phyloP scores from a whole-genome alignment of 1,140 invertebrate species.

The Solen grandis region DNA sequence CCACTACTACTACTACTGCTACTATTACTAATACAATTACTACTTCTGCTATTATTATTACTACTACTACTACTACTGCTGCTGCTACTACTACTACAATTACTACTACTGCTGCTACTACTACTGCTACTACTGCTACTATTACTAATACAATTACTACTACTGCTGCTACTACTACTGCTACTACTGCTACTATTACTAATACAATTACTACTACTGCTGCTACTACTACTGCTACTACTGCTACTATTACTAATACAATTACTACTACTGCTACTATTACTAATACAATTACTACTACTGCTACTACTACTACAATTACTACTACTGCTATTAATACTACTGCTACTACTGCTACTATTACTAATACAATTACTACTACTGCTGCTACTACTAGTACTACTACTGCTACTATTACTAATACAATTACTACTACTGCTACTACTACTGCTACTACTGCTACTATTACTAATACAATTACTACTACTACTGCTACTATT shows the following conservation, averaged over 20 bases:
- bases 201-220: neutral
- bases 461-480: slow-evolving; percentile 6
- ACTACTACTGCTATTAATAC: slow-evolving; percentile 14
- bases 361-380: slow-evolving; percentile 10
- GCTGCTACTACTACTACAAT: neutral
- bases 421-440: slow-evolving; percentile 10
- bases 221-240: neutral
- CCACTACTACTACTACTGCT: neutral
- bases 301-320: slow-evolving; percentile 13
- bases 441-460: slow-evolving; percentile 1
- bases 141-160: neutral
- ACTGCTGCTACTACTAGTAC: slow-evolving; percentile 3
- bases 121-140: neutral
- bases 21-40: neutral
- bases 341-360: slow-evolving; percentile 9
- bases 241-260: neutral
- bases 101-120: neutral
- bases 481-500: slow-evolving; percentile 11
- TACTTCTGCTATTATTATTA: neutral
- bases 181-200: neutral
- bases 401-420: slow-evolving; percentile 11
- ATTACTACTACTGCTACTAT: slow-evolving; percentile 4
- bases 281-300: slow-evolving; percentile 10
- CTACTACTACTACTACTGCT: neutral
- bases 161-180: neutral